Evolutionary conservation across 2,113 vertebrate species (phyloP).

Genomic region (Neolamprologus longior): DNA sequence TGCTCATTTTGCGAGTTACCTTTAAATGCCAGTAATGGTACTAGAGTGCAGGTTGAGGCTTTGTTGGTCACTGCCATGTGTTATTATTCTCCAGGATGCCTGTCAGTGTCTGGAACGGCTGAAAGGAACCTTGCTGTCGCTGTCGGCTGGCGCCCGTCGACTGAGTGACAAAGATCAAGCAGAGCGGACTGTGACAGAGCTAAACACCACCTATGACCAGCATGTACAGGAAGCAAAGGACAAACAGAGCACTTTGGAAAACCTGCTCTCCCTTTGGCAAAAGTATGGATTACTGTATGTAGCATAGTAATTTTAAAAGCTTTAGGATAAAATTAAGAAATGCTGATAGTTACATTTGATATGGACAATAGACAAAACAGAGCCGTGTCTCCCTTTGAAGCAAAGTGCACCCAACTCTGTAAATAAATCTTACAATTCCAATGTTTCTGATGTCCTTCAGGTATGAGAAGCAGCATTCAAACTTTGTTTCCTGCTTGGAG

Average conservation of each 20-base stretch:
- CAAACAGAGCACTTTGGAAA: conserved; percentile 77
- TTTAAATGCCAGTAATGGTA: not conserved
- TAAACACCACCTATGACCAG: conserved; percentile 72
- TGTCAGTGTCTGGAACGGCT: conserved; percentile 80
- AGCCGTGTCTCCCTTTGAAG: not conserved
- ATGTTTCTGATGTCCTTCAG: conserved; percentile 56
- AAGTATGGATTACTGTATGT: conserved; percentile 67
- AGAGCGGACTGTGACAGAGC: conserved; percentile 51
- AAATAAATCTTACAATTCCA: not conserved
- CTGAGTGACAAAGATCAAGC: conserved; percentile 70
- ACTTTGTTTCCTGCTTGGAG: conserved; percentile 82
- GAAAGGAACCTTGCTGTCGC: conserved; percentile 67
- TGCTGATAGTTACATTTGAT: not conserved
- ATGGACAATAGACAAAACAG: not conserved
- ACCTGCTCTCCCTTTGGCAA: conserved; percentile 82
- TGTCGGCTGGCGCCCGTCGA: conserved; percentile 74
- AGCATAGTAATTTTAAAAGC: not conserved
- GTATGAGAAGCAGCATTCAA: conserved; percentile 83
- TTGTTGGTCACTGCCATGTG: not conserved
- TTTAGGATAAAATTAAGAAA: not conserved
- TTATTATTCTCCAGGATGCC: conserved; percentile 72
- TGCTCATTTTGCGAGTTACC: not conserved
- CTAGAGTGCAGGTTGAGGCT: not conserved
- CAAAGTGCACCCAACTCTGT: not conserved
- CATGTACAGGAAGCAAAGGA: conserved; percentile 67